Base-by-base conservation (phyloP, 2,113 vertebrate genomes). In the Pavo muticus region DNA sequence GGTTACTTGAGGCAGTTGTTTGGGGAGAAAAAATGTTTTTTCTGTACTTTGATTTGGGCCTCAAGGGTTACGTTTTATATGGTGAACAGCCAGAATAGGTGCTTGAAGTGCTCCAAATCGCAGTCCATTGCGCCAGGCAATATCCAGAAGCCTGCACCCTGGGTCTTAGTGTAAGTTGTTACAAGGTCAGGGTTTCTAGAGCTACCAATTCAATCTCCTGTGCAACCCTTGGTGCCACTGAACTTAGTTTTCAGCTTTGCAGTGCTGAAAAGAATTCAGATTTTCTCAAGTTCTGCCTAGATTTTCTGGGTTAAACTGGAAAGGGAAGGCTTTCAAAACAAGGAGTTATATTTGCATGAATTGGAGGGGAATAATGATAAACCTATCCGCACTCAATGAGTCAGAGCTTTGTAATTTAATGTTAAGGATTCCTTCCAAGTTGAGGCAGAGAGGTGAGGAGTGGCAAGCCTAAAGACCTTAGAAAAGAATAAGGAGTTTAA, bases 41-140 rank as follows among this genome's bases (percentile, higher is more conserved):
- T 67, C 45, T 91, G 12, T 73, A 20, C 48, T 79, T 79, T 54
- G 60, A 47, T 54, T 76, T 68, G 6, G 12, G 44, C 42, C 67
- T 42, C 37, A 61, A 35, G 48, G 44, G 25, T 19, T 75, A 39
- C 47, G n/a, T 64, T 68, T 85, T 65, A 32, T 32, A 42, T 39
- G 30, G 18, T 83, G n/a, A 83, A 75, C 82, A 72, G 84, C 87
- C 40, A 90, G n/a, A 47, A 69, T 8, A 44, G 59, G 29, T 56
- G 14, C 61, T 42, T 84, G 39, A 14, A 86, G 44, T 8, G 4
- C 17, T 83, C 47, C 48, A n/a, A 7, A 29, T 16, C 24, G 17
- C 1, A 1, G 16, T 19, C 16, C 1, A 0, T 42, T 84, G 29
- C 29, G 39, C 2, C 10, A 45, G 35, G 48, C 35, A 73, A 32